A percentile compares a stretch with the other conserved stretches of the same genome.
Conservation (phyloP, 2,113 vertebrate genomes). For the Orthonyx spaldingii region DNA sequence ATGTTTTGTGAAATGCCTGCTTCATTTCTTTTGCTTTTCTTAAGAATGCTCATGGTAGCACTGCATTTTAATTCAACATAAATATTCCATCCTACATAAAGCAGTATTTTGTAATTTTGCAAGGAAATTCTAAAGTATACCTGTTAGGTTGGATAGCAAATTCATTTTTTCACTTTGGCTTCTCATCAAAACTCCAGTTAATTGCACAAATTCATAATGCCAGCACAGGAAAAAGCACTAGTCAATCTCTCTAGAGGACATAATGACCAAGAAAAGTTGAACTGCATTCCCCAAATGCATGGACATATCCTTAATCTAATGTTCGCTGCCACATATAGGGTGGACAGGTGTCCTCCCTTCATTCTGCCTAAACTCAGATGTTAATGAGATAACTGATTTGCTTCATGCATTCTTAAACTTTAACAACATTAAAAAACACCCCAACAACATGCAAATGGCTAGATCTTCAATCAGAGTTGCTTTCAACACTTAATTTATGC, state of each 20-base stretch:
- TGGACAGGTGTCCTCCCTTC: not conserved
- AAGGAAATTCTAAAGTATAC: not conserved
- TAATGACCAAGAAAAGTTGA: not conserved
- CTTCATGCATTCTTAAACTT: not conserved
- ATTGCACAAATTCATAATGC: not conserved
- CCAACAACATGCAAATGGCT: not conserved
- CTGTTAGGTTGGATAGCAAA: not conserved
- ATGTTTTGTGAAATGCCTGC: not conserved
- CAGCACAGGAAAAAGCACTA: not conserved
- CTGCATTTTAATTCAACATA: not conserved
- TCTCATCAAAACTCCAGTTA: not conserved
- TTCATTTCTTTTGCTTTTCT: not conserved
- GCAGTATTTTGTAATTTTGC: not conserved
- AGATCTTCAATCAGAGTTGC: not conserved
- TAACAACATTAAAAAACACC: not conserved
- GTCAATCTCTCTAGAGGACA: not conserved
- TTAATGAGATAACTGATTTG: not conserved
- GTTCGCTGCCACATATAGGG: not conserved
- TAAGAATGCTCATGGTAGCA: not conserved
- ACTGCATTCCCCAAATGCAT: not conserved
- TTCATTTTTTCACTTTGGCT: not conserved
- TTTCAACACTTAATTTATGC: not conserved
- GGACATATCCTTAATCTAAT: not conserved
- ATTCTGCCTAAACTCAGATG: not conserved
- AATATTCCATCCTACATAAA: not conserved